Conservation (phyloP, 1,140 invertebrate species). For the Maniola jurtina region DNA sequence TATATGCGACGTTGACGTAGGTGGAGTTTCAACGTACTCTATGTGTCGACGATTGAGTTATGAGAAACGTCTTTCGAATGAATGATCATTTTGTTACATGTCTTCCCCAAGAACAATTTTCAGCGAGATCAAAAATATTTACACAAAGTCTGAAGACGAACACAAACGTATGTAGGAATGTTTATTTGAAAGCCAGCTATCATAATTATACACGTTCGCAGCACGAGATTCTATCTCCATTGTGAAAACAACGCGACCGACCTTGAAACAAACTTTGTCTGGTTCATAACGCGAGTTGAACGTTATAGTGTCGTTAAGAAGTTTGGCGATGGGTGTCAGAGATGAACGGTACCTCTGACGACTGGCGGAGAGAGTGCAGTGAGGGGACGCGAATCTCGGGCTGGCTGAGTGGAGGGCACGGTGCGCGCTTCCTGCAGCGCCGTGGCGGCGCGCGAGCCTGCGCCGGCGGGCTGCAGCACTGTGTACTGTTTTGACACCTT, state of each 20-base stretch:
- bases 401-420: slow-evolving; percentile 78
- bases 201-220: slow-evolving; percentile 3
- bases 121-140: slow-evolving; percentile 14
- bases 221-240: background rate
- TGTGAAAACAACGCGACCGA: slow-evolving; percentile 29
- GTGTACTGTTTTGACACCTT: slow-evolving; percentile 85
- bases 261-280: slow-evolving; percentile 72
- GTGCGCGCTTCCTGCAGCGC: slow-evolving; percentile 88
- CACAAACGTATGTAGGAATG: slow-evolving; percentile 1
- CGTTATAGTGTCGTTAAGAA: slow-evolving; percentile 67
- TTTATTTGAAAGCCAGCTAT: slow-evolving; percentile 9
- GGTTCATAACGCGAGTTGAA: slow-evolving; percentile 59
- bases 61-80: slow-evolving; percentile 36
- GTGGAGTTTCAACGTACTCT: slow-evolving; percentile 49
- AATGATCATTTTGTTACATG: slow-evolving; percentile 15
- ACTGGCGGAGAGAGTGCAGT: slow-evolving; percentile 85
- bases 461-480: slow-evolving; percentile 88
- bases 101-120: slow-evolving; percentile 5
- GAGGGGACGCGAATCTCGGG: slow-evolving; percentile 72
- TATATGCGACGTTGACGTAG: slow-evolving; percentile 64
- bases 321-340: slow-evolving; percentile 60
- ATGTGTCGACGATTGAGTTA: slow-evolving; percentile 48
- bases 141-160: slow-evolving; percentile 6
- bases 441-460: slow-evolving; percentile 86
- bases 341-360: slow-evolving; percentile 82